A percentile compares a stretch with the other conserved stretches of the same genome.
Evolutionary conservation across 2,113 vertebrate species (phyloP).

Genomic region (Edolisoma coerulescens): DNA sequence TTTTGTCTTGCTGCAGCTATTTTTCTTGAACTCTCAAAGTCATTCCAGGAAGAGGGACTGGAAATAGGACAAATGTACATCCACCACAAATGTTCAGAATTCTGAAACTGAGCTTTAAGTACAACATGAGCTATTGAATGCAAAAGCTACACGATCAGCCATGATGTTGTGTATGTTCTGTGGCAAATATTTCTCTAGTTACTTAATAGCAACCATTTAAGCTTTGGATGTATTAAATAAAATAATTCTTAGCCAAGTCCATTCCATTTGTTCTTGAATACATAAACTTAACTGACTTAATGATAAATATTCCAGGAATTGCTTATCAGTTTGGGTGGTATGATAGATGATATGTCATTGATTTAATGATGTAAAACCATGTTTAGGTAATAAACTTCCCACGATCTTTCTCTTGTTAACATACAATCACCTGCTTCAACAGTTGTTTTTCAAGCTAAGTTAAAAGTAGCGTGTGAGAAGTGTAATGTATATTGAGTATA

Average conservation of each 20-base stretch:
- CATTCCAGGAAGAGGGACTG: not conserved
- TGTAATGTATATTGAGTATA: not conserved
- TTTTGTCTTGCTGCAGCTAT: slow-evolving; percentile 37
- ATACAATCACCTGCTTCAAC: not conserved
- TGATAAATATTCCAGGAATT: not conserved
- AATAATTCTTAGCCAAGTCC: not conserved
- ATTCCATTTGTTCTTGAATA: not conserved
- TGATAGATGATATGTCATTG: not conserved
- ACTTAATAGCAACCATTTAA: not conserved
- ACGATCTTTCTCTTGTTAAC: not conserved
- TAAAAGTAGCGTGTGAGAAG: not conserved
- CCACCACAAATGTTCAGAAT: not conserved
- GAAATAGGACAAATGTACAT: not conserved
- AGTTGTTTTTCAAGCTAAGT: not conserved
- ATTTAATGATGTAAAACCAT: not conserved
- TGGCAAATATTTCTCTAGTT: not conserved
- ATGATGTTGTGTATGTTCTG: not conserved
- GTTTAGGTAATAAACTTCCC: not conserved
- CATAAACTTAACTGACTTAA: not conserved
- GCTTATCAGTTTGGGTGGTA: not conserved
- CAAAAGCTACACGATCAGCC: not conserved
- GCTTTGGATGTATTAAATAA: not conserved
- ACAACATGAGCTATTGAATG: not conserved
- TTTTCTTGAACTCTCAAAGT: not conserved
- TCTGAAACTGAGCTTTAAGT: not conserved